Evolutionary conservation across 64 coral and sea anemone species (phyloP).

Genomic region (Pocillopora damicornis): DNA sequence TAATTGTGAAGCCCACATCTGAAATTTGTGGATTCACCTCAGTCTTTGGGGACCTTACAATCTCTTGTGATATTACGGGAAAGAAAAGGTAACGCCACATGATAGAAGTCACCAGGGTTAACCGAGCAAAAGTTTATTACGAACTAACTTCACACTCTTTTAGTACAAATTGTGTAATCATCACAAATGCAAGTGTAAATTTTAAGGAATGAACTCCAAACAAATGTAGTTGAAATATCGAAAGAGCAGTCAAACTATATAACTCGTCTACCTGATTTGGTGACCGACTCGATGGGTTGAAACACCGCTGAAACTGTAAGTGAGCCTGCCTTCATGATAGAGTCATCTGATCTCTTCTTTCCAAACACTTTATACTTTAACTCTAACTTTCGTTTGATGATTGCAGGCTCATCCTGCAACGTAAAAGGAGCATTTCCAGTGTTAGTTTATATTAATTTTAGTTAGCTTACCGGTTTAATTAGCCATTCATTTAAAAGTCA

Average conservation of each 20-base stretch:
- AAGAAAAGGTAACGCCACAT: too few species aligned
- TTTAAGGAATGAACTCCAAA: too few species aligned
- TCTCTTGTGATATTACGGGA: too few species aligned
- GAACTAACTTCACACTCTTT: too few species aligned
- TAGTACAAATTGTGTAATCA: too few species aligned
- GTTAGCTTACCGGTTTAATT: not conserved
- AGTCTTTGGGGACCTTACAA: too few species aligned
- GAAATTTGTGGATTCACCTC: too few species aligned
- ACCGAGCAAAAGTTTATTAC: too few species aligned
- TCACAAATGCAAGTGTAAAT: too few species aligned
- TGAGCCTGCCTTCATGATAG: conserved; percentile 82
- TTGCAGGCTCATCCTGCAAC: conserved; percentile 75
- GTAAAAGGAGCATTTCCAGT: not conserved
- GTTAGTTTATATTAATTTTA: not conserved
- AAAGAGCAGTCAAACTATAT: not conserved
- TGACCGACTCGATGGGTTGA: conserved; percentile 61
- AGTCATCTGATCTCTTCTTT: conserved; percentile 81
- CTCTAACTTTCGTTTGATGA: conserved; percentile 72
- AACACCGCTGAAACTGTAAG: conserved; percentile 84
- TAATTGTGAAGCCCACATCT: too few species aligned
- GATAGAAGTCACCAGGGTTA: too few species aligned
- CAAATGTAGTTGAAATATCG: not conserved
- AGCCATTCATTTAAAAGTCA: too few species aligned
- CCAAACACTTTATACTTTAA: conserved; percentile 94
- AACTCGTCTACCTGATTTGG: conserved; percentile 60